Evolutionary conservation across 2,797 vertebrate genomes (phyloP).

Genomic region (Amblyraja radiata): DNA sequence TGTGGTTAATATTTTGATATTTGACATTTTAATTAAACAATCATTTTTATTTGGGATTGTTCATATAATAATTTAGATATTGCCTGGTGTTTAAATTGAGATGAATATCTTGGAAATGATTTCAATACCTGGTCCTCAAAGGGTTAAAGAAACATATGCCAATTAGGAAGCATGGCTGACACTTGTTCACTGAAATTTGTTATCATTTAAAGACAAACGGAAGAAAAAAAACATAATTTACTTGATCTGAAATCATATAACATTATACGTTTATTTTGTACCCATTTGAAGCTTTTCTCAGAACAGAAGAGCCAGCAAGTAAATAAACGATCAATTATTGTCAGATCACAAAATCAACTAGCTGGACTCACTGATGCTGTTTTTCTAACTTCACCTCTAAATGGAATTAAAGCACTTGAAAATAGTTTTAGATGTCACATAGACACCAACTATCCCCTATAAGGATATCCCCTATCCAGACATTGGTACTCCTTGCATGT

Average conservation of each 20-base stretch:
- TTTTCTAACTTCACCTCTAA: not conserved
- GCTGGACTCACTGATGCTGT: not conserved
- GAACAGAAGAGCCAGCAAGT: not conserved
- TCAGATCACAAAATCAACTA: not conserved
- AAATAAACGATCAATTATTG: not conserved
- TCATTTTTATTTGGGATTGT: not conserved
- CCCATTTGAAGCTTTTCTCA: not conserved
- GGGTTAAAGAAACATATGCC: not conserved
- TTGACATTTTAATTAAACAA: not conserved
- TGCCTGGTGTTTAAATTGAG: not conserved
- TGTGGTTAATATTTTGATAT: not conserved
- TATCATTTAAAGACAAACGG: not conserved
- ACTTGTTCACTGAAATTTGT: not conserved
- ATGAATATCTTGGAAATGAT: not conserved
- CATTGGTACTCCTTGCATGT: not conserved
- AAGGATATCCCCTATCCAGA: not conserved
- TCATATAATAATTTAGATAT: not conserved
- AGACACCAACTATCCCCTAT: not conserved
- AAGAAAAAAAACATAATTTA: not conserved
- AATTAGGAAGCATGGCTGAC: conserved; percentile 18
- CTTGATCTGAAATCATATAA: not conserved
- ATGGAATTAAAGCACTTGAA: conserved; percentile 15
- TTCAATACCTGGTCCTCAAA: not conserved
- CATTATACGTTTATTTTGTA: not conserved
- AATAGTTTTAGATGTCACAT: not conserved